Conservation (phyloP, 2,797 vertebrate species). For the Protonibea diacanthus region DNA sequence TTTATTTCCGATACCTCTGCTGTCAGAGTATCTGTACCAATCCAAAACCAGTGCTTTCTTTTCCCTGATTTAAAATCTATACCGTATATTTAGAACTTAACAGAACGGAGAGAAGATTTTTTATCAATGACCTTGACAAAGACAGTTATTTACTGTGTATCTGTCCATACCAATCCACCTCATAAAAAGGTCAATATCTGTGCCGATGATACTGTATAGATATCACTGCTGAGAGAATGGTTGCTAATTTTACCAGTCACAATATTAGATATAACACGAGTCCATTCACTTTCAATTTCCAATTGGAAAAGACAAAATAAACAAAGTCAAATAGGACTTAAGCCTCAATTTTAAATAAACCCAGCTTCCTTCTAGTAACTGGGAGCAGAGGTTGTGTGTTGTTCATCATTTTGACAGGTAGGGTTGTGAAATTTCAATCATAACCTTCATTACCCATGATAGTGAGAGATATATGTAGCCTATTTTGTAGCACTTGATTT, state of each 20-base stretch:
- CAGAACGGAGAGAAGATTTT: no score
- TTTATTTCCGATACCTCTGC: no score
- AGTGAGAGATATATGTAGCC: no score
- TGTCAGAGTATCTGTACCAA: no score
- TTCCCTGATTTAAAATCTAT: no score
- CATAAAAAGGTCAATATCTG: background rate
- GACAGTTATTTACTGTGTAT: background rate
- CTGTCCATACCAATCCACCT: background rate
- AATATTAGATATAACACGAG: background rate
- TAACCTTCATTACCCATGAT: no score
- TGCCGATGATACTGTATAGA: background rate
- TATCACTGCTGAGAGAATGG: background rate
- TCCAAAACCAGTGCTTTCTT: no score
- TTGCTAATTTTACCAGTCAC: background rate
- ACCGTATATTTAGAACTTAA: no score
- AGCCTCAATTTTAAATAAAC: background rate
- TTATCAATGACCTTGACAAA: no score
- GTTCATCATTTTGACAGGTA: no score
- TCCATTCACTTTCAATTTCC: background rate
- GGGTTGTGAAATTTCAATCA: no score
- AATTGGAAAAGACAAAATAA: background rate
- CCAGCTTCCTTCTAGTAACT: background rate
- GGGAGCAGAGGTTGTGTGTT: background rate
- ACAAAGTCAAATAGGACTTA: conserved; percentile 4
- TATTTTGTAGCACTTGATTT: no score